Base-by-base conservation (phyloP, 2,888 invertebrate genomes). In the Bruchidius siliquastri region DNA sequence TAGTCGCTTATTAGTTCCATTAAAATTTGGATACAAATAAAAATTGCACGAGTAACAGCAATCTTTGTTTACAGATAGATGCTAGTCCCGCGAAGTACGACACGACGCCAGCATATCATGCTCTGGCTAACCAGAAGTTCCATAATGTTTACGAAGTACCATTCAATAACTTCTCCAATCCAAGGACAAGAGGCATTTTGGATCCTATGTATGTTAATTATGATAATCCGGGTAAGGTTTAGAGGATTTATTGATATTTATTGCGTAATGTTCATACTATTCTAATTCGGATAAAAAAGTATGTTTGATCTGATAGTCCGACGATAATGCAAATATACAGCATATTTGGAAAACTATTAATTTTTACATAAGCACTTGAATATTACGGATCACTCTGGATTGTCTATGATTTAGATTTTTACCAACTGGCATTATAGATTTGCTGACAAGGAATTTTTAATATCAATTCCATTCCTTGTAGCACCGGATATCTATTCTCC, bases 141-240 rank as follows among this genome's bases (percentile, higher is more conserved):
- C 79, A 80, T 77, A 80, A 80, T 72, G 77, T 77, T 76, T 79
- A 78, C 75, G 79, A 81, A 73, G 80, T 81, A 72, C 79, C 83
- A 66, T 84, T 84, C 77, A 77, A 78, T 18, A 49, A 18, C 18
- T 49, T 49, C 73, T 74, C 68, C 13, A 71, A 71, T 71, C 49
- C 72, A 72, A 70, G 72, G 49, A 73, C 75, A 71, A 72, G 77
- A 74, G 72, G 71, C 70, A 66, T 77, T 74, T 69, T 72, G 8
- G 71, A 74, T 0, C 49, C 49, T 49, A 49, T 49, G 49, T 49
- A 21, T 21, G n/a, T 26, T 18, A 22, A 68, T 21, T 22, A 66
- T 1, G 20, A 32, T 4, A 72, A 71, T 67, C 72, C 74, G 21
- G 69, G 76, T 76, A 69, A 73, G 74, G 70, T 18, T 49, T 13